Evolutionary conservation across 1,140 invertebrate genomes (phyloP).

Genomic region (Calliopsis andreniformis): DNA sequence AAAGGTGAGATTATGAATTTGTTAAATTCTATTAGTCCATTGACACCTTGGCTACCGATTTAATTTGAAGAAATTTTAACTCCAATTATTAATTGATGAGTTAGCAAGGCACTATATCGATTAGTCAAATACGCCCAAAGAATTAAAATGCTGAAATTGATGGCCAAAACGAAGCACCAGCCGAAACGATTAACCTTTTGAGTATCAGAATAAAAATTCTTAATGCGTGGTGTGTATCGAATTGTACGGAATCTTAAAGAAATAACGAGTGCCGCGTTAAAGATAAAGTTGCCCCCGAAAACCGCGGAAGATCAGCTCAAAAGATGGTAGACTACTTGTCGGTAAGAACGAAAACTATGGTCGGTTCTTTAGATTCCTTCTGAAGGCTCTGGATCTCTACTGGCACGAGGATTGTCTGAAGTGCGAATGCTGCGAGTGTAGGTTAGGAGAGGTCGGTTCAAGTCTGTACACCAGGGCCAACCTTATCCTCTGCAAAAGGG

Average conservation of each 20-base stretch:
- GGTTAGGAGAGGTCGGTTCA: conserved; percentile 98
- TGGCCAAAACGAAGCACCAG: no score
- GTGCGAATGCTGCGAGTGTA: conserved; percentile 98
- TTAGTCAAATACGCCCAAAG: no score
- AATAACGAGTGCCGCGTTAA: neutral
- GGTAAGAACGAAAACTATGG: conserved; percentile 64
- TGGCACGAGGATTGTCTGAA: conserved; percentile 99
- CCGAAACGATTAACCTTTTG: no score
- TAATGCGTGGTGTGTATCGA: no score
- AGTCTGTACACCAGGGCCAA: conserved; percentile 98
- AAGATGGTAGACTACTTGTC: conserved; percentile 32
- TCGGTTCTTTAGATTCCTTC: conserved; percentile 83
- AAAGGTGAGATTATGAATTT: conserved; percentile 85
- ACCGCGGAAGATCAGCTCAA: conserved; percentile 16
- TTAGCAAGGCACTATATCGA: no score
- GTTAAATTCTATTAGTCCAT: no score
- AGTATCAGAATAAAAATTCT: no score
- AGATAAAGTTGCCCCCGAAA: neutral
- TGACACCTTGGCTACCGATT: no score
- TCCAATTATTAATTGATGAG: no score
- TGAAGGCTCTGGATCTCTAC: conserved; percentile 94
- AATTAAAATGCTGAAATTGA: no score
- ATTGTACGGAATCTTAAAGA: no score
- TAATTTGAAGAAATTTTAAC: no score
- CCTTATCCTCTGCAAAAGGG: conserved; percentile 97